Conservation (phyloP, 1,140 invertebrate species). For the Cecropterus lyciades region DNA sequence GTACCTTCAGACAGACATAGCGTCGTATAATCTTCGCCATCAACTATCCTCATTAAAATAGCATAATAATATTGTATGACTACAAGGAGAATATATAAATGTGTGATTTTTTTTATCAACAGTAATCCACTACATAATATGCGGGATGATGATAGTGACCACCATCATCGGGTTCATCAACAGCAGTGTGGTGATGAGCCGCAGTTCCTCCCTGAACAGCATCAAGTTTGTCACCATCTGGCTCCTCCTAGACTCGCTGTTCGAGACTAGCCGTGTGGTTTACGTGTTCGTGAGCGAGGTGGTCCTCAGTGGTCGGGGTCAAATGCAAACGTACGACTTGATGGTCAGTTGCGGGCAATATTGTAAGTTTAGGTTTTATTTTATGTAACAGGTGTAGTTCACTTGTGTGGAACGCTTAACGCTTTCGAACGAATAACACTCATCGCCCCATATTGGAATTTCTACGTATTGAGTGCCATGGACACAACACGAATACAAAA, state of each 20-base stretch:
- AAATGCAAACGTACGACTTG: conserved; percentile 64
- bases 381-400: too few species aligned
- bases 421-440: too few species aligned
- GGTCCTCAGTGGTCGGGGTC: conserved; percentile 59
- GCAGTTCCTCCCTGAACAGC: conserved; percentile 50
- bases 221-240: conserved; percentile 66
- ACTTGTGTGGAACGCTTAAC: too few species aligned
- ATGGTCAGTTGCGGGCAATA: conserved; percentile 66
- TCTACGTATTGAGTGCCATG: too few species aligned
- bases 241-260: conserved; percentile 72
- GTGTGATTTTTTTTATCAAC: conserved; percentile 30
- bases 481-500: too few species aligned
- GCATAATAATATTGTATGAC: too few species aligned
- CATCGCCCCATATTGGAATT: too few species aligned
- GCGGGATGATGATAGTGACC: conserved; percentile 61
- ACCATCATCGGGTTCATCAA: conserved; percentile 68
- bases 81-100: too few species aligned
- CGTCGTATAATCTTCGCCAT: too few species aligned
- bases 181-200: conserved; percentile 61
- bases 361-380: conserved; percentile 56
- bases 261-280: conserved; percentile 68
- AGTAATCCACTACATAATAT: conserved; percentile 70
- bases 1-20: too few species aligned
- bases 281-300: conserved; percentile 69
- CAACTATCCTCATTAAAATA: too few species aligned